These are phyloP conservation scores for Helicolenus hilgendorfi DNA, from an alignment of 2,797 vertebrate species.

Conservation along the genomic window DNA sequence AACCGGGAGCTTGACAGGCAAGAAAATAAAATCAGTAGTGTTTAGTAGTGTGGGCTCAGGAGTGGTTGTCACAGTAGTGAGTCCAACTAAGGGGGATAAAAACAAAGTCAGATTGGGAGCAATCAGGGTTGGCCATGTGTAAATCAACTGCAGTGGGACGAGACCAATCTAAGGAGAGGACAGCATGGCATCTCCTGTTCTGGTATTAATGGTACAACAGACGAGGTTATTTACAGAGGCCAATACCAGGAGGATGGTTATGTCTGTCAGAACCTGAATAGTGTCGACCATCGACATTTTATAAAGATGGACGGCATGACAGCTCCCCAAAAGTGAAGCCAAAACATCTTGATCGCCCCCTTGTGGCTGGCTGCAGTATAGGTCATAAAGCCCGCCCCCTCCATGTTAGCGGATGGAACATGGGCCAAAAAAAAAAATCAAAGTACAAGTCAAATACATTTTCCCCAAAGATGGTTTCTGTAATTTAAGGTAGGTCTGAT, in stretches of 20 bases:
- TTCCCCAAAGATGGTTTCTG: too few species aligned
- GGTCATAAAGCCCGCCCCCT: too few species aligned
- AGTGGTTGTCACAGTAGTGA: conserved; percentile 18
- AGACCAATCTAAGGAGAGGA: not conserved
- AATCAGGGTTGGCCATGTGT: not conserved
- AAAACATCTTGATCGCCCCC: too few species aligned
- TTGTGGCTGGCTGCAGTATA: too few species aligned
- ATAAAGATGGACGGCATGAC: too few species aligned
- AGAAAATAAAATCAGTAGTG: conserved; percentile 47
- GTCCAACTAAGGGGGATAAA: conserved; percentile 6
- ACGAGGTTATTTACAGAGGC: not conserved
- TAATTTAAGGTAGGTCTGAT: too few species aligned
- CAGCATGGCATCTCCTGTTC: not conserved
- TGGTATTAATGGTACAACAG: not conserved
- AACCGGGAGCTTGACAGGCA: conserved; percentile 34
- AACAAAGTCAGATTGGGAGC: conserved; percentile 24
- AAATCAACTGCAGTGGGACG: not conserved
- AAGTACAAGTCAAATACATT: too few species aligned
- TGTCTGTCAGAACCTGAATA: not conserved
- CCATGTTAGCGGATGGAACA: too few species aligned
- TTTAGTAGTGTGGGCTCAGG: not conserved
- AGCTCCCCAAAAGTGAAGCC: too few species aligned
- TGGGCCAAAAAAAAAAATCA: too few species aligned
- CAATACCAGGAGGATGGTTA: not conserved
- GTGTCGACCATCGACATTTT: too few species aligned